Base-by-base conservation (phyloP, 2,888 invertebrate genomes). In the Diloba caeruleocephala region DNA sequence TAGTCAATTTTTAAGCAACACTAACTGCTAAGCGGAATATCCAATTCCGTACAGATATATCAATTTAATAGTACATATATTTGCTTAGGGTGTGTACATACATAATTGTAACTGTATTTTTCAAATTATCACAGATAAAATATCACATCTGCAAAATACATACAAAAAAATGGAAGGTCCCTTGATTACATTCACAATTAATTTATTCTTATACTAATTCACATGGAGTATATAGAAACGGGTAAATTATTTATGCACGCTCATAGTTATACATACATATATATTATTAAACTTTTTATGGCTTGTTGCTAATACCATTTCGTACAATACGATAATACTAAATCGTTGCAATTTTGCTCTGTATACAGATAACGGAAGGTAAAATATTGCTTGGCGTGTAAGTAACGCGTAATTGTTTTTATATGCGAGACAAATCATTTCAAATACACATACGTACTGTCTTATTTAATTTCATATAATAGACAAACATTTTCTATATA, bases 41-140 rank as follows among this genome's bases (percentile, higher is more conserved):
- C 26, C 26, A n/a, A n/a, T n/a, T n/a, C n/a, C n/a, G n/a, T 2
- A 19, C 3, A 19, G 19, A 19, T 19, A 3, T 19, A 19, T 5
- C 5, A 19, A 19, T 19, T 19, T 5, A 19, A 5, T 26, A n/a
- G 2, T 39, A 6, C 9, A 37, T 13, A 7, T 19, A 28, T 25
- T 41, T 32, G 21, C 5, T 33, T n/a, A 33, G 13, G 10, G 7
- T 15, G 19, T 19, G 23, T 39, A 43, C n/a, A 32, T 29, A 38
- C 14, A 66, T 39, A 50, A 46, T 56, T 65, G 62, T 33, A 71
- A 68, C 33, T 41, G 55, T 63, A 38, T 42, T 64, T 63, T 59
- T 70, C 61, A 82, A 81, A 77, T 80, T 88, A 89, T 89, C 88
- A 89, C 88, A 89, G 87, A 81, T 71, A 70, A n/a, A 78, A 74